A percentile compares a stretch with the other conserved stretches of the same genome.
phyloP scores from a whole-genome alignment of 2,888 invertebrate genomes.

The Cephus spinipes region DNA sequence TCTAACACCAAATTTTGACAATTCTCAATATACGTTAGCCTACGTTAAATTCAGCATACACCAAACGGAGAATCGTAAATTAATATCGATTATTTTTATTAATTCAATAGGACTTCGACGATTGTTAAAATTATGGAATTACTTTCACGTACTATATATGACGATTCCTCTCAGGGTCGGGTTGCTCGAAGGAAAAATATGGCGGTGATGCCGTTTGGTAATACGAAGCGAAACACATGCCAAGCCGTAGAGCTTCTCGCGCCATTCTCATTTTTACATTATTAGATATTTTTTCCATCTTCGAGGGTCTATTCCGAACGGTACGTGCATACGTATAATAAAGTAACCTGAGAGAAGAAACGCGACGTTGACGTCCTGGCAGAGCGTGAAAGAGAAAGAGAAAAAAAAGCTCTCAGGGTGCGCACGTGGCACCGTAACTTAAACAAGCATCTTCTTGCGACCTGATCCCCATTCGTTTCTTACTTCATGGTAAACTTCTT shows the following conservation, averaged over 20 bases:
- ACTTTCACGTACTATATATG: not conserved
- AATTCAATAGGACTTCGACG: not conserved
- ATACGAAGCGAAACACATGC: conserved; percentile 49
- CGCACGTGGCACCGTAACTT: conserved; percentile 14
- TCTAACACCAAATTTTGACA: not conserved
- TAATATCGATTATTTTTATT: conserved; percentile 27
- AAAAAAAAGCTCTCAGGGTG: conserved; percentile 23
- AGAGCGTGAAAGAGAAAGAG: conserved; percentile 12
- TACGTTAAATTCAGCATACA: conserved; percentile 3
- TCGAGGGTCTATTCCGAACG: conserved; percentile 21
- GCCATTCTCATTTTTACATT: conserved; percentile 36
- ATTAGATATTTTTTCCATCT: conserved; percentile 45
- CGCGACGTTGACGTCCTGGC: conserved; percentile 13
- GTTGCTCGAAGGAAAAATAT: conserved; percentile 37
- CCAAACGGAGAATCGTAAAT: conserved; percentile 18
- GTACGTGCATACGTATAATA: conserved; percentile 26
- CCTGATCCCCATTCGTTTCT: not conserved
- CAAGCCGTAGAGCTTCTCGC: conserved; percentile 13
- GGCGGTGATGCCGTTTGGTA: conserved; percentile 44
- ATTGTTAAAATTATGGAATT: not conserved
- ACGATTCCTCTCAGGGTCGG: conserved; percentile 31
- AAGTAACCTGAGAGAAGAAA: conserved; percentile 29
- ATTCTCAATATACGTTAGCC: not conserved
- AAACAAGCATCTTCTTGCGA: not conserved
- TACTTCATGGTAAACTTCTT: not conserved